Evolutionary conservation across 2,113 vertebrate species (phyloP).

Genomic region (Hippoglossus stenolepis): DNA sequence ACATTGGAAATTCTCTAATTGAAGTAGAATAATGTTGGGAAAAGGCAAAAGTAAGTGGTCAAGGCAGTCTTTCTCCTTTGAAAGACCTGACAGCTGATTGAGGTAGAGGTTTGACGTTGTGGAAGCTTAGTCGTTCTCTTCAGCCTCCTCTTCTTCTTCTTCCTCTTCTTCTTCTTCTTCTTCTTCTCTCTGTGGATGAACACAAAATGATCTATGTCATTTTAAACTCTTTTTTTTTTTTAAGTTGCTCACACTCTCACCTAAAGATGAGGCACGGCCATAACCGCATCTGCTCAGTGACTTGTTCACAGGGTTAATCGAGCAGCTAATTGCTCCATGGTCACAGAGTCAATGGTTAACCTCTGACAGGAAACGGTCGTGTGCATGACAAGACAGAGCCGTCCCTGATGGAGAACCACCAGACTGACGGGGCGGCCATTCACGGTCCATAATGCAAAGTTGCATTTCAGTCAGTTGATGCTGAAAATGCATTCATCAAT

Average conservation of each 20-base stretch:
- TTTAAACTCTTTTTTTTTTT: not conserved
- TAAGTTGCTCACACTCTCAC: not conserved
- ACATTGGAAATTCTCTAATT: slow-evolving; percentile 52
- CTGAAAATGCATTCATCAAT: not conserved
- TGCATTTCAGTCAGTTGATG: not conserved
- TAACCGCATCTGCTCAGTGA: not conserved
- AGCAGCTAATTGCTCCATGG: slow-evolving; percentile 1
- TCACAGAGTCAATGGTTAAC: slow-evolving; percentile 6
- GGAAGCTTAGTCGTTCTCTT: slow-evolving; percentile 91
- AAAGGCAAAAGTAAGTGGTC: slow-evolving; percentile 86
- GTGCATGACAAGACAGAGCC: slow-evolving; percentile 1
- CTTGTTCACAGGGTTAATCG: not conserved
- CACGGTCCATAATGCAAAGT: not conserved
- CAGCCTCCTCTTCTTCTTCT: slow-evolving; percentile 90
- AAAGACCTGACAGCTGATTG: slow-evolving; percentile 95
- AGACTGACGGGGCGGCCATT: not conserved
- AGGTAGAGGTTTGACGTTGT: slow-evolving; percentile 91
- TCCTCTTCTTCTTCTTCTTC: slow-evolving; percentile 89
- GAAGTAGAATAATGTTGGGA: slow-evolving; percentile 67
- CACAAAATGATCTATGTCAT: slow-evolving; percentile 31
- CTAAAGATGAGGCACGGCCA: not conserved
- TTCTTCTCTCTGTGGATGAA: slow-evolving; percentile 77
- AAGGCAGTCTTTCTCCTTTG: slow-evolving; percentile 94
- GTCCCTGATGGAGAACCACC: not conserved
- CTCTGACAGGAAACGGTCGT: not conserved